Evolutionary conservation across 2,888 invertebrate species (phyloP), one percentile per base, ranked within the genome.

Genomic region (Didymodactylos carnosus): DNA sequence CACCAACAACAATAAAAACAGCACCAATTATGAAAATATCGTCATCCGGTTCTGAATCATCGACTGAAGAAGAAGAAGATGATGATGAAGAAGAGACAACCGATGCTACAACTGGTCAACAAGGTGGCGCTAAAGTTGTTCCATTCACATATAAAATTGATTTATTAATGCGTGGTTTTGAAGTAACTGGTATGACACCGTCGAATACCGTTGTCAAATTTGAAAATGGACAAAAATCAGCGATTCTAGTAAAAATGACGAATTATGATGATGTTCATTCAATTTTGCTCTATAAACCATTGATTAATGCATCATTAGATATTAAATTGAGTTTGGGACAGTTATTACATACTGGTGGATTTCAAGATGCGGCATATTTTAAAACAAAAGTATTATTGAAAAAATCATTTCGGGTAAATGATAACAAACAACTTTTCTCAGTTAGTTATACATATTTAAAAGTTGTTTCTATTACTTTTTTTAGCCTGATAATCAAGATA

Each of bases 361-460:
- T 62, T 62, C 62, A 62, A 62, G 62, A 62, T 62, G 62, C 62
- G n/a, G 62, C 62, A 10, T 95, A 94, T 85, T 98, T 98, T 85
- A 93, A 94, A 82, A 98, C 97, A 0, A 88, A 91, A 78, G 91
- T 95, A 78, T 89, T 91, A 84, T 80, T 86, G 82, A 78, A 83
- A 72, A 83, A 83, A 79, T 83, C 83, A 46, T 76, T 83, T 41
- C 82, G 82, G 81, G 83, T 81, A 77, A 75, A 71, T 69, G 10
- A 41, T 69, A 29, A 1, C 1, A 43, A 19, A 43, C n/a, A 16
- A 10, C 6, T 43, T 2, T 3, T 19, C 19, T 3, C 3, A 43
- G 2, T 16, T 41, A 3, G 16, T 3, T 41, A 16, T 6, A 16
- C 13, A 16, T 7, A 16, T 41, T 6, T 6, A 7, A 2, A 8